phyloP scores from a whole-genome alignment of 2,888 invertebrate genomes.

The Cabera pusaria region DNA sequence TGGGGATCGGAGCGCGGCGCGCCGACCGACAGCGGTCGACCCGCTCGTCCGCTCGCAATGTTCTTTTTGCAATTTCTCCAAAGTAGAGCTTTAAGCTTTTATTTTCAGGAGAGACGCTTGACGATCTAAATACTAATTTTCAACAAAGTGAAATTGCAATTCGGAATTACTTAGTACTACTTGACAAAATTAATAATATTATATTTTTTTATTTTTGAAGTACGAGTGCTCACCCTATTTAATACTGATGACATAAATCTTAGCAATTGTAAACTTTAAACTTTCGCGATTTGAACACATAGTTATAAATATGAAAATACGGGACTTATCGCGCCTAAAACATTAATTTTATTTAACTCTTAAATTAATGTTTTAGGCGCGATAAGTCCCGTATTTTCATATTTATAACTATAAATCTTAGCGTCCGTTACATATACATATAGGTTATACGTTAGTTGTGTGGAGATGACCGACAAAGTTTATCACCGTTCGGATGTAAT shows the following conservation, averaged over 20 bases:
- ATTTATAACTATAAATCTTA: conserved; percentile 1
- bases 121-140: no score
- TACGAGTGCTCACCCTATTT: neutral
- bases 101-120: conserved; percentile 29
- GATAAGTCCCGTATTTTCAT: no score
- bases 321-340: no score
- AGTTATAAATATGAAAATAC: no score
- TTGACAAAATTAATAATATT: no score
- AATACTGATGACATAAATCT: conserved; percentile 3
- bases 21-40: conserved; percentile 46
- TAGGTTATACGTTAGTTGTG: conserved; percentile 14
- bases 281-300: no score
- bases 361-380: no score
- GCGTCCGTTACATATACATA: neutral
- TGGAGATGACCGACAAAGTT: conserved; percentile 75
- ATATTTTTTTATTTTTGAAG: neutral
- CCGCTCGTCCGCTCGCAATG: conserved; percentile 61
- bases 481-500: conserved; percentile 77
- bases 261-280: no score
- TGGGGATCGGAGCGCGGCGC: conserved; percentile 51
- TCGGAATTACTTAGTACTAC: no score
- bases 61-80: conserved; percentile 73
- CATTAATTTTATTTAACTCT: no score
- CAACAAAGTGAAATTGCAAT: no score
- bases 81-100: conserved; percentile 44